Evolutionary conservation across 2,888 invertebrate species (phyloP), one percentile per base, ranked within the genome.

Genomic region (Drosophila heteroneura): DNA sequence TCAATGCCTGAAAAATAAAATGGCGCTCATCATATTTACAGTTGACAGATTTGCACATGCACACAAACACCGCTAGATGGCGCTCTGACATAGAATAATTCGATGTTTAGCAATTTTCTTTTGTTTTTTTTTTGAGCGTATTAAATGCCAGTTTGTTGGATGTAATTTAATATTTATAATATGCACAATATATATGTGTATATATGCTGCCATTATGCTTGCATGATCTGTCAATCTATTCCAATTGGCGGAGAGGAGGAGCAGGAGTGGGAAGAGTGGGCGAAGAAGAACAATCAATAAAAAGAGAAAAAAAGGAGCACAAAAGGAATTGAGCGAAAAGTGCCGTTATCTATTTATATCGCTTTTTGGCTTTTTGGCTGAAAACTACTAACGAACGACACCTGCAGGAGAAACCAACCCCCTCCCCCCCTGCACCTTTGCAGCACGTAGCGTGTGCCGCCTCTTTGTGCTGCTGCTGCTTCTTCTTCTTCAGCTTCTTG

Each of bases 121-220:
- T 26, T 39, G 12, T 30, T 10, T 32, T 49, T 22, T 56, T 39
- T 57, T 47, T 35, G 26, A 30, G 33, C 53, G 44, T 67, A 77
- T 77, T 70, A 70, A 77, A 64, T 77, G 79, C 77, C 81, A 81
- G 71, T 70, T 81, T 84, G 85, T 77, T 76, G 80, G 62, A 86
- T 82, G 82, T 89, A 89, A 85, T 85, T 89, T 89, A 85, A 87
- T 89, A 87, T 87, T 86, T 87, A 85, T 82, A 84, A 85, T 85
- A 87, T 80, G 87, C 74, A 81, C 87, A 84, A 5, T 47, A 9
- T 47, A 22, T 5, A 83, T 79, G 79, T 79, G 79, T 74, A 2
- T 26, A 26, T 47, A 14, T 74, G 75, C 85, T 89, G 89, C 89
- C 87, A 89, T 89, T 89, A 87, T 81, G 86, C 85, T 86, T 86